Evolutionary conservation across 2,113 vertebrate species (phyloP).

Genomic region (Poecile atricapillus): DNA sequence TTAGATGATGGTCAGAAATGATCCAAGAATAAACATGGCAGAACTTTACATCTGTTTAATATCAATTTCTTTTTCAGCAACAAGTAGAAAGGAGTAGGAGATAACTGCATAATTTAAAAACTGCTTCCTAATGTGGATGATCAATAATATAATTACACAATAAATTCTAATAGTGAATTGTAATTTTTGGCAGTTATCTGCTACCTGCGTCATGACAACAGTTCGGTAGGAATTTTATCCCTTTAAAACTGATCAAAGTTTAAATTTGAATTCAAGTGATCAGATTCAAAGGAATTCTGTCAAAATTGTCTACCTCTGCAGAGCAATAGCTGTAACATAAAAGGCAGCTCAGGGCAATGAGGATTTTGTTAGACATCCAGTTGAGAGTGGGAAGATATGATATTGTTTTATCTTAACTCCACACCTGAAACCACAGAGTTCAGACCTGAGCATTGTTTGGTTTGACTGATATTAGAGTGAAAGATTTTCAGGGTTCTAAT

Average conservation of each 20-base stretch:
- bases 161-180: neutral
- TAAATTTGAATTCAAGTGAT: neutral
- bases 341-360: neutral
- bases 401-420: neutral
- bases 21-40: neutral
- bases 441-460: neutral
- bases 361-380: neutral
- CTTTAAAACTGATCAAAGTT: neutral
- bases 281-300: neutral
- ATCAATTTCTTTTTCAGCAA: neutral
- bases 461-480: neutral
- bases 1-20: neutral
- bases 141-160: neutral
- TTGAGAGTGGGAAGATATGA: neutral
- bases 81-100: neutral
- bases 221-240: neutral
- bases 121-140: neutral
- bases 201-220: neutral
- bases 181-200: neutral
- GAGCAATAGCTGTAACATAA: neutral
- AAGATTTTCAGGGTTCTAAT: neutral
- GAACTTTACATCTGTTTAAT: neutral
- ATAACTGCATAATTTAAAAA: neutral
- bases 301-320: neutral
- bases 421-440: neutral